Evolutionary conservation across 2,113 vertebrate genomes (phyloP).

Genomic region (Eubucco bourcierii): DNA sequence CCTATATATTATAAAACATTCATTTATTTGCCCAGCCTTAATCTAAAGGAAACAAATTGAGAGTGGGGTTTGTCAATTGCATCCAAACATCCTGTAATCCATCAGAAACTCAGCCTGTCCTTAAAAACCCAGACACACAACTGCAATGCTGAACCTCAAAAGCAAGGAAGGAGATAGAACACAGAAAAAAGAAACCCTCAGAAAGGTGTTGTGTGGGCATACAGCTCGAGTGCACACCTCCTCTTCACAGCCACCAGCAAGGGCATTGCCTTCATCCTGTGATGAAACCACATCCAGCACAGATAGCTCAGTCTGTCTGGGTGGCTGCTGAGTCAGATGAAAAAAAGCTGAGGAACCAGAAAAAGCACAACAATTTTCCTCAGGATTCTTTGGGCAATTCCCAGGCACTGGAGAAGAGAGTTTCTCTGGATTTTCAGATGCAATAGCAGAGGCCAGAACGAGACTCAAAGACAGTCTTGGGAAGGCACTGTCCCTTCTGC

Average conservation of each 20-base stretch:
- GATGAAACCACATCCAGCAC: not conserved
- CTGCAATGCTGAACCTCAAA: not conserved
- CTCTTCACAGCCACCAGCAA: not conserved
- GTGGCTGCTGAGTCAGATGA: not conserved
- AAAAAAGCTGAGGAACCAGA: not conserved
- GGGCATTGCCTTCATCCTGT: not conserved
- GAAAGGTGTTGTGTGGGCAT: not conserved
- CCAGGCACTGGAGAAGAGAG: not conserved
- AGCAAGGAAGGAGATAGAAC: not conserved
- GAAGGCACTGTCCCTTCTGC: not conserved
- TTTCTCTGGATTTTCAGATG: not conserved
- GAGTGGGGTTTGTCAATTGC: not conserved
- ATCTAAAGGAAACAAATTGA: not conserved
- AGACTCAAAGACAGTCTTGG: not conserved
- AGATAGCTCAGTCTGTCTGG: not conserved
- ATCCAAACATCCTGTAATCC: not conserved
- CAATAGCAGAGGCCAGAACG: not conserved
- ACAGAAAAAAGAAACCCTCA: not conserved
- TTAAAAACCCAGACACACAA: not conserved
- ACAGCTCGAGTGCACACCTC: not conserved
- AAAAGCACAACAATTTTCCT: not conserved
- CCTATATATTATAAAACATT: not conserved
- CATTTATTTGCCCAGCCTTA: not conserved
- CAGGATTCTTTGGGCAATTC: not conserved
- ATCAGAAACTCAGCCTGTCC: not conserved